Base-by-base conservation (phyloP, 2,797 vertebrate species). In the Tapirus indicus region DNA sequence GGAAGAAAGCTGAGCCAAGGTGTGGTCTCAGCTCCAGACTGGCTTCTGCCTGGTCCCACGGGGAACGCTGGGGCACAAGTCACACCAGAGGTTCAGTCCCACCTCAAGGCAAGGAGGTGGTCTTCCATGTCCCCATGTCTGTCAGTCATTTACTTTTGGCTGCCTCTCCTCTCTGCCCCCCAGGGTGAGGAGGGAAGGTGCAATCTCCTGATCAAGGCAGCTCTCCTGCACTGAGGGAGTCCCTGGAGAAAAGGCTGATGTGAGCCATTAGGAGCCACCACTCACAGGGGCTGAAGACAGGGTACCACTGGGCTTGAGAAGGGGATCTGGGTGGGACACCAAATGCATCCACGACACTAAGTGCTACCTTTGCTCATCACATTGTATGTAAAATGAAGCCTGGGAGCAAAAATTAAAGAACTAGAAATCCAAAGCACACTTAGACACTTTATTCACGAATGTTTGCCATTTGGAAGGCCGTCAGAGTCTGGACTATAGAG, bases 1-100 rank as follows among this genome's bases (percentile, higher is more conserved):
- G 2, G 41, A 52, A 52, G 58, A 54, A 75, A 62, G n/a, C 44
- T 1, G 5, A 56, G 6, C 17, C 10, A 49, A 10, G 18, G 11
- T 13, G 49, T 2, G 29, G 25, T n/a, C 35, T 72, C 32, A 2
- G 35, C 35, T 21, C 35, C 27, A 35, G 56, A 32, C 6, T n/a
- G 35, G 32, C 25, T 49, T 12, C 58, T 29, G 47, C 4, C 27
- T 27, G 27, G 23, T 9, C 14, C 2, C 58, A 20, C 0, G 0
- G 14, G 47, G 54, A 38, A 23, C 41, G 25, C 32, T 8, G 8
- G 54, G 32, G 41, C 4, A 27, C 16, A 64, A 20, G 69, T 21
- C 41, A 25, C 7, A 13, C 13, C 25, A 13, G 3, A 82, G 32
- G 72, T 32, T 66, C 27, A 38, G 20, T 25, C 16, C 35, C 64